Evolutionary conservation across 1,140 invertebrate species (phyloP).

Genomic region (Yoshiicerus persimilis): DNA sequence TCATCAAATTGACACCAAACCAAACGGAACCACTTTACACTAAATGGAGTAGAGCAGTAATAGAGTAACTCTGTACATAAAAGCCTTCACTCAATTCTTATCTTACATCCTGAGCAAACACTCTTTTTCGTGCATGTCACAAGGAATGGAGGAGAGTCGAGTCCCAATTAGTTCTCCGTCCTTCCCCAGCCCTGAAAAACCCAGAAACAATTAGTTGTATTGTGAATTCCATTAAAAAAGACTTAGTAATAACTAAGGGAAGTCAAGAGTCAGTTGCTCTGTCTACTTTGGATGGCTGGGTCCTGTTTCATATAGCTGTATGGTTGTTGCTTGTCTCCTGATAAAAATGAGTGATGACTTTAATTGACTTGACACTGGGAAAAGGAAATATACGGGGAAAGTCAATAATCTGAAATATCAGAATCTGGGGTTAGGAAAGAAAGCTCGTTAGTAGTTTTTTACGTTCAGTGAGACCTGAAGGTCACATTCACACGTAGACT

Average conservation of each 20-base stretch:
- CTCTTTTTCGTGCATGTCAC: background rate
- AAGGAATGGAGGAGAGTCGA: background rate
- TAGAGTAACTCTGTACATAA: background rate
- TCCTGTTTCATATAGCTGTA: too few species aligned
- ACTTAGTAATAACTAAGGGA: background rate
- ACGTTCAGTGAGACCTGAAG: background rate
- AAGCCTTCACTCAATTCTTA: background rate
- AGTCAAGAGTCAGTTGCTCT: background rate
- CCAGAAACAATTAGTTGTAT: background rate
- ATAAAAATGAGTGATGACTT: conserved; percentile 4
- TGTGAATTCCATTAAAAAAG: background rate
- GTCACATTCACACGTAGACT: background rate
- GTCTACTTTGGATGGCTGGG: too few species aligned
- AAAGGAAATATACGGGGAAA: background rate
- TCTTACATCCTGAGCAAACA: background rate
- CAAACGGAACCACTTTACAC: too few species aligned
- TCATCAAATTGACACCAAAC: background rate
- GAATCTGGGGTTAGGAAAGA: background rate
- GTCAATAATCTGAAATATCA: background rate
- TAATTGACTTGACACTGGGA: background rate
- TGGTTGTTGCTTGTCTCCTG: background rate
- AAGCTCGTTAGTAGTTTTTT: background rate
- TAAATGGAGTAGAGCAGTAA: background rate
- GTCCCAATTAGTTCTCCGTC: background rate
- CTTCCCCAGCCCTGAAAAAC: background rate